Percentiles rank a stretch among this genome's conserved stretches.
These are phyloP conservation scores for Bombus confusus DNA, from an alignment of 1,140 invertebrate species.

Conservation along the genomic window DNA sequence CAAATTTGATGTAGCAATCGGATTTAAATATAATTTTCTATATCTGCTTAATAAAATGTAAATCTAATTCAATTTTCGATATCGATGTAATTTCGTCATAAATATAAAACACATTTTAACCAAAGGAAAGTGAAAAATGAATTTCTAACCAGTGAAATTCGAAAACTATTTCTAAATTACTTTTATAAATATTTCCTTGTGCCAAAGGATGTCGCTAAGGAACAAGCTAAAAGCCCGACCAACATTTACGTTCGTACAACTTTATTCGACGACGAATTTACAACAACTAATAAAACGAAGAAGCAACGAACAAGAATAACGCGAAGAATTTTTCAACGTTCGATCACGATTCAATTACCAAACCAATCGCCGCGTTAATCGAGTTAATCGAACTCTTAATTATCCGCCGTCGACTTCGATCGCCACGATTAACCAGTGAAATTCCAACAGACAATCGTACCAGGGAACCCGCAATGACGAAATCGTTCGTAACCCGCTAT, in stretches of 20 bases:
- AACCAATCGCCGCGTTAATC: background rate
- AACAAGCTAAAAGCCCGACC: background rate
- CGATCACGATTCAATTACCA: background rate
- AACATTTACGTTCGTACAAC: background rate
- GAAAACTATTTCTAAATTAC: too few relatives aligned
- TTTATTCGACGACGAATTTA: background rate
- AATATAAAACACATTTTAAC: background rate
- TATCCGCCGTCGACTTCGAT: background rate
- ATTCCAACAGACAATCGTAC: background rate
- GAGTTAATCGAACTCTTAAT: slow-evolving; percentile 13
- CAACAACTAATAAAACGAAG: background rate
- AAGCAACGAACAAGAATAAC: background rate
- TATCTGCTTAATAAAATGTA: too few relatives aligned
- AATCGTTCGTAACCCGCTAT: slow-evolving; percentile 11
- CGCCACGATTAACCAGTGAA: background rate
- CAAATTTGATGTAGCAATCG: too few relatives aligned
- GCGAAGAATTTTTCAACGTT: background rate
- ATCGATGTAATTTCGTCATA: background rate
- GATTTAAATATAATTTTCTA: too few relatives aligned
- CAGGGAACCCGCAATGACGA: background rate
- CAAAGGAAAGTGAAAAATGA: background rate
- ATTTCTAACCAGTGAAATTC: background rate
- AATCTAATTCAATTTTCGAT: background rate
- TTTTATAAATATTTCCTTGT: background rate
- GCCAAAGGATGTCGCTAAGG: too few relatives aligned